A percentile compares a stretch with the other conserved stretches of the same genome.
These are phyloP conservation scores for Drosophila mercatorum DNA, from an alignment of 2,888 invertebrate species.

Conservation along the genomic window DNA sequence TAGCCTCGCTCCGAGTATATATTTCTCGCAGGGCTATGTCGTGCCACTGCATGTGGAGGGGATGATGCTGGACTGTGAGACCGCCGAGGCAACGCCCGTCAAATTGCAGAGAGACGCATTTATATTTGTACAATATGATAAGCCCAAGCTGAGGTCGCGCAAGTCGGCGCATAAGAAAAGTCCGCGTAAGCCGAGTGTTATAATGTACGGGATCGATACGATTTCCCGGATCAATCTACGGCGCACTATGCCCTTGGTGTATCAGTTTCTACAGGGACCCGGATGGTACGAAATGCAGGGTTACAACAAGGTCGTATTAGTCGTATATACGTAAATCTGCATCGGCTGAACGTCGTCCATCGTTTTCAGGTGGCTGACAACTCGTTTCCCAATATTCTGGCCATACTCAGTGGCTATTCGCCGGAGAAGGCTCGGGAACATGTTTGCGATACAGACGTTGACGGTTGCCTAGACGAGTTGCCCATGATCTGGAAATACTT, in stretches of 20 bases:
- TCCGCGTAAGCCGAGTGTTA: slow-evolving; percentile 86
- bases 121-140: slow-evolving; percentile 85
- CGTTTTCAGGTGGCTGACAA: slow-evolving; percentile 90
- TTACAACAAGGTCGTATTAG: slow-evolving; percentile 87
- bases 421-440: slow-evolving; percentile 83
- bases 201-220: slow-evolving; percentile 92
- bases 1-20: slow-evolving; percentile 58
- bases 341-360: neutral
- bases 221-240: slow-evolving; percentile 91
- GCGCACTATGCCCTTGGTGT: slow-evolving; percentile 90
- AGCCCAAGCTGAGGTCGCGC: neutral
- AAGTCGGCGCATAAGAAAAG: neutral
- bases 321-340: slow-evolving; percentile 47
- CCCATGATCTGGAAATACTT: slow-evolving; percentile 91
- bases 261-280: slow-evolving; percentile 87
- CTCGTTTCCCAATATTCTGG: slow-evolving; percentile 94
- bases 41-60: slow-evolving; percentile 70
- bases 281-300: slow-evolving; percentile 89
- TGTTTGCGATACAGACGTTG: slow-evolving; percentile 84
- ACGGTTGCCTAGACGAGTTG: slow-evolving; percentile 88
- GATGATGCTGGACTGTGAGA: slow-evolving; percentile 79
- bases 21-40: slow-evolving; percentile 61
- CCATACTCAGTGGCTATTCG: slow-evolving; percentile 89
- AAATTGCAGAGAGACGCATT: slow-evolving; percentile 85
- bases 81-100: slow-evolving; percentile 72